phyloP scores from a whole-genome alignment of 2,888 invertebrate species.

The Pseudococcus longispinus region DNA sequence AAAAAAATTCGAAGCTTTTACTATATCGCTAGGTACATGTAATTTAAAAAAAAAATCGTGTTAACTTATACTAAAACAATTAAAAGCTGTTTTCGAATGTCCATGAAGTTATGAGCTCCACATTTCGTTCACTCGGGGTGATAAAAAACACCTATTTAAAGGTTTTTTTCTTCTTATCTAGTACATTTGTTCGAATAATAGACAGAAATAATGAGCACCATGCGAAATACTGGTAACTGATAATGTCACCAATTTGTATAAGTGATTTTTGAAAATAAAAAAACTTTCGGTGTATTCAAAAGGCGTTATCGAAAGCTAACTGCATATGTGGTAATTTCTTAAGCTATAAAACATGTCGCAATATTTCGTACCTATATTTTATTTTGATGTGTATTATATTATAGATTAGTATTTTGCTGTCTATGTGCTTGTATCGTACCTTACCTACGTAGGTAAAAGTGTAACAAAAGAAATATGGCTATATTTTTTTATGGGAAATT shows the following conservation, averaged over 20 bases:
- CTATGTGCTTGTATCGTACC: not conserved
- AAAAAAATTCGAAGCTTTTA: too few relatives aligned
- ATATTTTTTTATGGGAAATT: conserved; percentile 6
- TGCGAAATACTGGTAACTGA: not conserved
- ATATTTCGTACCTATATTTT: not conserved
- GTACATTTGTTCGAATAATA: conserved; percentile 3
- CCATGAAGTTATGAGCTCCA: not conserved
- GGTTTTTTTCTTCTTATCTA: not conserved
- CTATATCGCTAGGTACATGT: too few relatives aligned
- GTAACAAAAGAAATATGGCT: conserved; percentile 19
- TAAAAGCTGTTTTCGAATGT: not conserved
- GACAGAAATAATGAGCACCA: not conserved
- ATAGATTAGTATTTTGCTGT: not conserved
- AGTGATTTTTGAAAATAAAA: conserved; percentile 39
- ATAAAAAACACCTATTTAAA: not conserved
- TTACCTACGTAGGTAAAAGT: too few relatives aligned
- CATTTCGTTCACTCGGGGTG: not conserved
- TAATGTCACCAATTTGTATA: conserved; percentile 36
- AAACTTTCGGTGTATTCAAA: conserved; percentile 14
- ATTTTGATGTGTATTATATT: not conserved
- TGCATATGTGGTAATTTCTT: conserved; percentile 10
- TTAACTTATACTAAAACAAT: not conserved
- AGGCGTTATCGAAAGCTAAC: conserved; percentile 4
- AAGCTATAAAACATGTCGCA: conserved; percentile 20
- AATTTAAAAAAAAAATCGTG: not conserved